phyloP scores from a whole-genome alignment of 2,113 vertebrate species.

The Phoenicopterus ruber region DNA sequence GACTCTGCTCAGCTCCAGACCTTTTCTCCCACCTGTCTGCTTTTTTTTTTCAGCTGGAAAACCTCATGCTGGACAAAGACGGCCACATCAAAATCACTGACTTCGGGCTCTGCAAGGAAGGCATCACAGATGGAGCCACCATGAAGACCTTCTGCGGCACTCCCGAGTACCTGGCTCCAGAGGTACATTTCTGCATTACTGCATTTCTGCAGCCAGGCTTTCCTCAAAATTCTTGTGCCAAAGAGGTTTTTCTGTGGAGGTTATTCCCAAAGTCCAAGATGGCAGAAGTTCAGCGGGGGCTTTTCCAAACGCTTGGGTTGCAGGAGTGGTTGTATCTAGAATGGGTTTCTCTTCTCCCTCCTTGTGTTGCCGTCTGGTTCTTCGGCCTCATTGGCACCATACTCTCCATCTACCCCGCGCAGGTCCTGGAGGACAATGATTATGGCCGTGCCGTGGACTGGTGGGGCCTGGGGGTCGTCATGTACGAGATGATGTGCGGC shows the following conservation, averaged over 20 bases:
- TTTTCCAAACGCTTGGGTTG: background rate
- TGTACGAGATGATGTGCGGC: slow-evolving; percentile 96
- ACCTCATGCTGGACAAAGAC: slow-evolving; percentile 95
- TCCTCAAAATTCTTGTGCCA: background rate
- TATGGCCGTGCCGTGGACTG: slow-evolving; percentile 91
- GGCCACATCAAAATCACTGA: slow-evolving; percentile 97
- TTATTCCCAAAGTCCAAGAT: no score
- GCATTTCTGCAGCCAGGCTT: no score
- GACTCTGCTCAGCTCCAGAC: accelerated
- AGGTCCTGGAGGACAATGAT: slow-evolving; percentile 94
- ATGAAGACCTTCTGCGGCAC: slow-evolving; percentile 97
- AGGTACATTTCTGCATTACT: no score
- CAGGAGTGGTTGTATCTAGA: no score
- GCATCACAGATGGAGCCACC: slow-evolving; percentile 89
- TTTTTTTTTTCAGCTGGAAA: slow-evolving; percentile 82
- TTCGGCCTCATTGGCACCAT: accelerated
- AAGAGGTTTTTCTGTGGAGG: background rate
- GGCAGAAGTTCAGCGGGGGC: background rate
- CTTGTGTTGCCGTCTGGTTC: accelerated
- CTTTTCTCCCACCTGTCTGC: accelerated
- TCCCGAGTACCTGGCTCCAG: slow-evolving; percentile 90
- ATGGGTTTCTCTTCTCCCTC: background rate
- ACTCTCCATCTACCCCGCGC: accelerated
- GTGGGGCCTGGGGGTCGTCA: slow-evolving; percentile 94
- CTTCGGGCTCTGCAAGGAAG: slow-evolving; percentile 93